These are phyloP conservation scores for Troides aeacus DNA, from an alignment of 2,888 invertebrate genomes.

Conservation along the genomic window DNA sequence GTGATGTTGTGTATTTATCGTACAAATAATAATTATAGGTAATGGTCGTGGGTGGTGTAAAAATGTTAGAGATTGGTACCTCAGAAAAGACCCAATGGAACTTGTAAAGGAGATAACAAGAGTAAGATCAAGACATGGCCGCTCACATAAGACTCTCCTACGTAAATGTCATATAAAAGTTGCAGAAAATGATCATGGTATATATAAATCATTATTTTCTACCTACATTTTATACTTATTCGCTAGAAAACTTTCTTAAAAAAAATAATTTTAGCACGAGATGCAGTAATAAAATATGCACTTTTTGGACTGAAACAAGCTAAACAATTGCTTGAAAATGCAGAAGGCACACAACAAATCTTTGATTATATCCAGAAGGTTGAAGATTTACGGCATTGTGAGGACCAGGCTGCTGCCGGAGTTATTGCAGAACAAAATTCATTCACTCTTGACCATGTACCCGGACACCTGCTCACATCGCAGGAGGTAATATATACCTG, in stretches of 20 bases:
- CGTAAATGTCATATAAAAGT: conserved; percentile 81
- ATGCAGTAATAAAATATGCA: conserved; percentile 73
- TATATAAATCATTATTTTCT: conserved; percentile 13
- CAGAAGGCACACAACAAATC: conserved; percentile 59
- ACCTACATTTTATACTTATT: not conserved
- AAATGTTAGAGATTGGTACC: conserved; percentile 83
- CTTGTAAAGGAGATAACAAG: conserved; percentile 83
- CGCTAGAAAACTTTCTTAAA: not conserved
- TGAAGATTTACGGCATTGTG: conserved; percentile 72
- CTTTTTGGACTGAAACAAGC: conserved; percentile 76
- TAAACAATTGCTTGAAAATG: conserved; percentile 61
- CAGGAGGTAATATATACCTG: conserved; percentile 69
- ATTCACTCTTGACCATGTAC: conserved; percentile 84
- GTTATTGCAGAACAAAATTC: conserved; percentile 70
- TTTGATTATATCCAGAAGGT: conserved; percentile 71
- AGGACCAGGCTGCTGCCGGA: conserved; percentile 75
- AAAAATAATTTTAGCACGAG: conserved; percentile 49
- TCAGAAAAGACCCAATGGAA: conserved; percentile 78
- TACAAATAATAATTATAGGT: conserved; percentile 44
- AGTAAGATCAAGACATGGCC: conserved; percentile 82
- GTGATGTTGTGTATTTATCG: not conserved
- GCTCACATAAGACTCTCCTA: conserved; percentile 86
- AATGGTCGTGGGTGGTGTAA: conserved; percentile 83
- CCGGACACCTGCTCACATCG: conserved; percentile 82
- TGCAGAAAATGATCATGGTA: conserved; percentile 69